These are phyloP conservation scores for Oreortyx pictus DNA, from an alignment of 2,797 vertebrate genomes.

Conservation along the genomic window DNA sequence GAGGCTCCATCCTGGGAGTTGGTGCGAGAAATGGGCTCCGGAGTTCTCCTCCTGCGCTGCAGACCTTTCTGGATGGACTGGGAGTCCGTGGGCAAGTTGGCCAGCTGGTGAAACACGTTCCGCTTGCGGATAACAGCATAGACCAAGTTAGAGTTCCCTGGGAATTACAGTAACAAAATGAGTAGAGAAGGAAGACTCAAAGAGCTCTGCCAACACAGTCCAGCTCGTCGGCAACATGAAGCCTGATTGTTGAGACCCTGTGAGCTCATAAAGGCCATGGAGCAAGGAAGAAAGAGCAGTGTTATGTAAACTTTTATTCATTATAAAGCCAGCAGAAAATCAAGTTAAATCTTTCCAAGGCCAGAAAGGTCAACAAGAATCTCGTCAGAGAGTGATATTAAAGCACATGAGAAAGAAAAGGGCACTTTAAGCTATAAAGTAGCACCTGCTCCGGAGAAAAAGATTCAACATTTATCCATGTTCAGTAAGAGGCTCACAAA, in stretches of 20 bases:
- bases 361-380: not conserved
- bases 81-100: constrained; percentile 90
- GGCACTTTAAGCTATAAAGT: not conserved
- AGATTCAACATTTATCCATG: not conserved
- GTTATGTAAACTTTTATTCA: not conserved
- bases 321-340: not conserved
- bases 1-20: constrained; percentile 93
- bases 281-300: not conserved
- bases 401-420: not conserved
- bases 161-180: constrained; percentile 37
- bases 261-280: not conserved
- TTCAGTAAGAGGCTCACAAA: not conserved
- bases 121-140: constrained; percentile 98
- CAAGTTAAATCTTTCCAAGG: not conserved
- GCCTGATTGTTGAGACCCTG: fast-evolving
- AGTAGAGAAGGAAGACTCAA: not conserved
- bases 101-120: constrained; percentile 95
- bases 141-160: constrained; percentile 95
- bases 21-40: constrained; percentile 90
- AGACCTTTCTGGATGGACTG: constrained; percentile 92
- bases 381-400: not conserved
- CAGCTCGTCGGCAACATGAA: not conserved
- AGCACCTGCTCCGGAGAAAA: not conserved
- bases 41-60: constrained; percentile 89
- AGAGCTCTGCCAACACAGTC: not conserved